A percentile compares a stretch with the other conserved stretches of the same genome.
Conservation (phyloP, 2,113 vertebrate genomes). For the Coptodon rendalli region DNA sequence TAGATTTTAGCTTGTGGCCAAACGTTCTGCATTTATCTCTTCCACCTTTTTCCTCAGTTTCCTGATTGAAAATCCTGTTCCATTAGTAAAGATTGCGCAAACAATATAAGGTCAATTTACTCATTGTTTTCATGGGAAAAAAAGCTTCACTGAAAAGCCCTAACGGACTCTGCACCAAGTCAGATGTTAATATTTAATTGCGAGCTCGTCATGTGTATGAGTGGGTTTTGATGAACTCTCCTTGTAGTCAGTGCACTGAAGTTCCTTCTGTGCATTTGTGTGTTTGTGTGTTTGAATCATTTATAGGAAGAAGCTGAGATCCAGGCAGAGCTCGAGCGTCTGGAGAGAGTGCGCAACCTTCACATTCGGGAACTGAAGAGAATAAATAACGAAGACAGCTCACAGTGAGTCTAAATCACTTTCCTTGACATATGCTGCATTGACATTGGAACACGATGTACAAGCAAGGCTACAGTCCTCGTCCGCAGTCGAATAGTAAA, state of each 20-base stretch:
- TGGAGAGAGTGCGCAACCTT: conserved; percentile 99
- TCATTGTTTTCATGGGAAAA: conserved; percentile 21
- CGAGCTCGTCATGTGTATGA: conserved; percentile 14
- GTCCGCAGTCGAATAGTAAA: not conserved
- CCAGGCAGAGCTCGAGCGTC: conserved; percentile 96
- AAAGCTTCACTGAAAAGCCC: not conserved
- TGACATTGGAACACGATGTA: conserved; percentile 1
- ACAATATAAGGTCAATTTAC: not conserved
- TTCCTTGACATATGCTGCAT: conserved; percentile 20
- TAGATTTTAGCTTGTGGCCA: not conserved
- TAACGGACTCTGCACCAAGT: conserved; percentile 10
- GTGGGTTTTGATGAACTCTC: conserved; percentile 45
- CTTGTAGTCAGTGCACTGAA: conserved; percentile 34
- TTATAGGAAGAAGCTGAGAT: conserved; percentile 99
- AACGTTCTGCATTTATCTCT: not conserved
- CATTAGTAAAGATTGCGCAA: not conserved
- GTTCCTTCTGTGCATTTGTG: conserved; percentile 24
- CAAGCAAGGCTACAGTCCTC: not conserved
- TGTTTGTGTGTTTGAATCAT: conserved; percentile 59
- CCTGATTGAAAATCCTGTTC: not conserved
- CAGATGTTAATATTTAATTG: conserved; percentile 50
- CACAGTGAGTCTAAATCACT: conserved; percentile 82
- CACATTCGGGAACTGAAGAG: conserved; percentile 99
- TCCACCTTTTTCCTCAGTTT: not conserved
- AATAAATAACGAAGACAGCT: conserved; percentile 99